Evolutionary conservation across 1,140 invertebrate genomes (phyloP), one percentile per base, ranked within the genome.

Genomic region (Antheraea pernyi): DNA sequence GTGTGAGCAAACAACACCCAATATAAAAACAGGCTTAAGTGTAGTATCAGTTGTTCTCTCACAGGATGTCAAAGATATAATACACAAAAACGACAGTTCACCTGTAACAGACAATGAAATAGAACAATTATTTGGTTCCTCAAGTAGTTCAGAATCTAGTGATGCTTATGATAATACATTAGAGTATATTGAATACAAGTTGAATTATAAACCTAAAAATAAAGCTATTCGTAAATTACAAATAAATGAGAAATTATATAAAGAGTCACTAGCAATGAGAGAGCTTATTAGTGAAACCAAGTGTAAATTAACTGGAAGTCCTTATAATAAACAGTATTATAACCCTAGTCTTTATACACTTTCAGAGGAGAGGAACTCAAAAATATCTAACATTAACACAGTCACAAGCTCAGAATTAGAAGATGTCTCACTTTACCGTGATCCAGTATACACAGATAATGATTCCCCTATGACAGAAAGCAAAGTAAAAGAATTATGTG

Each of bases 51-150:
- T 30, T 30, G 22, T 30, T 30, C 22, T 30, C 4, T 1, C 22
- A 30, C 22, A 30, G 22, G 22, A 30, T 30, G 22, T 30, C 22
- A 30, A 42, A 11, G 39, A 42, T 11, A 8, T 42, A 3, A 42
- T 42, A 42, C 39, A 42, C 8, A 10, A 42, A 9, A 75, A 83
- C 72, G 81, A 86, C 53, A 86, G 81, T 70, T 88, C 84, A 70
- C 48, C 86, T 60, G 72, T 75, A 74, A 71, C 84, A 19, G 86
- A 88, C 71, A 74, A 81, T 71, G 76, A 82, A 59, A 75, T 86
- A 5, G 65, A 77, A 30, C 72, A 85, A 60, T 30, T 76, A 36
- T 79, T 75, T 76, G 63, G 73, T 30, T 76, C 80, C 59, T 65
- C 74, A 16, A 69, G 48, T 48, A 72, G 67, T 19, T 37, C 62